Conservation (phyloP, 2,113 vertebrate genomes). For the Dendrocopos noguchii region DNA sequence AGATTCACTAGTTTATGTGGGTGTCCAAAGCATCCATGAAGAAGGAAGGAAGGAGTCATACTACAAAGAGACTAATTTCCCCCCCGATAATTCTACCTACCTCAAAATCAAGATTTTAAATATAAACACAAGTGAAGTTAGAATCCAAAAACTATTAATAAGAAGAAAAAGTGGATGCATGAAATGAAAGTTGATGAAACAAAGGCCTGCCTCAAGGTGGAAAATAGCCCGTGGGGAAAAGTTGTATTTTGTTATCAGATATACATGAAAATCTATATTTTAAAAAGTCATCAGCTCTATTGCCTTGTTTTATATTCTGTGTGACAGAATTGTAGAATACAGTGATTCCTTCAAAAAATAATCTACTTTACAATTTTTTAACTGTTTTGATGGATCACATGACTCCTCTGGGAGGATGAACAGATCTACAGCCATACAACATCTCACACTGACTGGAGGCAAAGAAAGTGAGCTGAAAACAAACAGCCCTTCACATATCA, state of each 20-base stretch:
- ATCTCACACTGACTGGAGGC: background rate
- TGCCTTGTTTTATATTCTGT: background rate
- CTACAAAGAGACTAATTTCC: background rate
- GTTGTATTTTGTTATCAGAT: background rate
- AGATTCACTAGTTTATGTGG: background rate
- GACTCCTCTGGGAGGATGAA: accelerated
- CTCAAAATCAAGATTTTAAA: background rate
- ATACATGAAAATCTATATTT: background rate
- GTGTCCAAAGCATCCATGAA: background rate
- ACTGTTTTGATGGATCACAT: background rate
- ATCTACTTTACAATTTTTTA: background rate
- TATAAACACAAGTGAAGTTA: background rate
- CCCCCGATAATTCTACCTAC: background rate
- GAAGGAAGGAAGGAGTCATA: background rate
- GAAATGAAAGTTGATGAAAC: background rate
- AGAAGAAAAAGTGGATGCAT: background rate
- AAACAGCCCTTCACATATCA: background rate
- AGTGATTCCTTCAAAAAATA: background rate
- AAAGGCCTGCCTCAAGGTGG: background rate
- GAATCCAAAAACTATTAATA: background rate
- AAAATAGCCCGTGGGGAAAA: background rate
- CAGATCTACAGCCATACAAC: background rate
- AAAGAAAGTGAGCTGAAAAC: background rate
- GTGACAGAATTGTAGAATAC: background rate
- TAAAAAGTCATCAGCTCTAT: background rate